These are phyloP conservation scores for Eristalis tenax DNA, from an alignment of 2,888 invertebrate species.

Conservation along the genomic window DNA sequence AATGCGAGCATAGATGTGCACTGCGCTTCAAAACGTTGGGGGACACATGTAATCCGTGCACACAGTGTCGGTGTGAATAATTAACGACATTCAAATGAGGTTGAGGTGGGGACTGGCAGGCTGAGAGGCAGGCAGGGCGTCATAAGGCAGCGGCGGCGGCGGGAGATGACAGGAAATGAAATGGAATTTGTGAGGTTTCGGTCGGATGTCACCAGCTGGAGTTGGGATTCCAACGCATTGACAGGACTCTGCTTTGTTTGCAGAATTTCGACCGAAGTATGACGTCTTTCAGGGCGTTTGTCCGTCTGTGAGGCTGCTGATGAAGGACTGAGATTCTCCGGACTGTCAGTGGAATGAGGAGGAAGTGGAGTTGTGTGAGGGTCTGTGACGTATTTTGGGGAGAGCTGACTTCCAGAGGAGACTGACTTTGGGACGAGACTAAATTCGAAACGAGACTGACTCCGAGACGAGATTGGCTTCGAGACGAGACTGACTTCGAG, in stretches of 20 bases:
- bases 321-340: too few relatives aligned
- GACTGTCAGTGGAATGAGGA: too few relatives aligned
- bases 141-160: not conserved
- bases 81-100: constrained; percentile 68
- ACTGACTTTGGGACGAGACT: too few relatives aligned
- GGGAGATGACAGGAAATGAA: not conserved
- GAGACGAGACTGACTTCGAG: too few relatives aligned
- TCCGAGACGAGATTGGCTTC: too few relatives aligned
- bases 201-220: not conserved
- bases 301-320: too few relatives aligned
- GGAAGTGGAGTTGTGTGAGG: too few relatives aligned
- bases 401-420: too few relatives aligned
- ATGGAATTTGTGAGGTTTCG: not conserved
- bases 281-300: not conserved
- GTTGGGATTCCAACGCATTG: not conserved
- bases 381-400: too few relatives aligned
- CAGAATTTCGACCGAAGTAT: not conserved
- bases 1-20: constrained; percentile 20
- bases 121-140: not conserved
- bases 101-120: constrained; percentile 9
- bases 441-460: too few relatives aligned
- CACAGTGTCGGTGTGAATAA: constrained; percentile 61
- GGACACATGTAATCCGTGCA: constrained; percentile 45
- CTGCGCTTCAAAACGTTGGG: constrained; percentile 12
- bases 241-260: not conserved